Evolutionary conservation across 2,113 vertebrate genomes (phyloP), one percentile per base, ranked within the genome.

Genomic region (Circaetus gallicus): DNA sequence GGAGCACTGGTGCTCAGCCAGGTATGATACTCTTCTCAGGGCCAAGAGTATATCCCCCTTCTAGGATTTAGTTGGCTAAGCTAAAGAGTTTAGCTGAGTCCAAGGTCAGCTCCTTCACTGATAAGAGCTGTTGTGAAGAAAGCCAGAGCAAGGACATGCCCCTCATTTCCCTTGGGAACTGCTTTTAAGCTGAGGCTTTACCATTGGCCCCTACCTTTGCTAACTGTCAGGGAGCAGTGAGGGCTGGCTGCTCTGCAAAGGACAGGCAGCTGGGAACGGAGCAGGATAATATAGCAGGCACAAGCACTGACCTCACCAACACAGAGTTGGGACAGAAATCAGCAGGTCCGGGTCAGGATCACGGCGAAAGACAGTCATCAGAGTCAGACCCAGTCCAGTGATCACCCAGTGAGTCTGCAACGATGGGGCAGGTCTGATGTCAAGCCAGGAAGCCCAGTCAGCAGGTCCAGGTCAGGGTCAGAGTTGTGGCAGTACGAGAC

Each of bases 401-500:
- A 61, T 49, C 59, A 56, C 8, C 34, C 16, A 40, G 31, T 5
- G 10, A 34, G 32, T 14, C 59, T 73, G 45, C 42, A 66, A 56
- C 3, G 42, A 49, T 49, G 50, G 42, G 19, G 6, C 29, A 47
- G 34, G 34, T n/a, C 58, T n/a, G 16, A 19, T 14, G 12, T 28
- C 16, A 42, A 71, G 53, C 32, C 45, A 29, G 43, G 25, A 80
- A 42, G 56, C 49, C 43, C 38, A 36, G 28, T 1, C 61, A 62
- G 56, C 7, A 53, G 56, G 18, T 31, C 16, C 7, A 4, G 56
- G 13, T 38, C 36, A 47, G n/a, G 25, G 31, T 36, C 38, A 71
- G 36, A 19, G 53, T 1, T 11, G 14, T 17, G 53, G 36, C 16
- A 32, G 28, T 3, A n/a, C 0, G 0, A 40, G 12, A 59, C 14